These are phyloP conservation scores for Mesitornis unicolor DNA, from an alignment of 2,113 vertebrate species.

Conservation along the genomic window DNA sequence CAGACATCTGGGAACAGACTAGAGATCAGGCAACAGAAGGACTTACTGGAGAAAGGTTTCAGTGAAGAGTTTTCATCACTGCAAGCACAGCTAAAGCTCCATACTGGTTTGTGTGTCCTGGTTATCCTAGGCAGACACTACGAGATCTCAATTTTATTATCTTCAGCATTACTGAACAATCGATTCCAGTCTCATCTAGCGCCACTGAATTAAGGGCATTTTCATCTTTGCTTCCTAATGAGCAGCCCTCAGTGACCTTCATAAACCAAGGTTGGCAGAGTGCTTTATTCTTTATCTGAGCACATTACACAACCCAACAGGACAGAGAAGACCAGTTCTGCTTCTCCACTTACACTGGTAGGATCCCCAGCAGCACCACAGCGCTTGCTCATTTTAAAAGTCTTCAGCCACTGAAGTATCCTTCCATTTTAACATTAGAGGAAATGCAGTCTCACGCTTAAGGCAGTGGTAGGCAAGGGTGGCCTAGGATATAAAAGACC, in stretches of 20 bases:
- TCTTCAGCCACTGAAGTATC: rapidly evolving
- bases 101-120: neutral
- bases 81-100: neutral
- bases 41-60: too few species aligned
- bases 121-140: neutral
- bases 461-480: neutral
- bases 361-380: neutral
- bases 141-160: neutral
- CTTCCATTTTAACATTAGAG: neutral
- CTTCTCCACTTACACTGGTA: neutral
- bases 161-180: neutral
- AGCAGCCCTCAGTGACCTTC: neutral
- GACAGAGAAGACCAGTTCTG: neutral
- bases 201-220: neutral
- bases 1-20: rapidly evolving
- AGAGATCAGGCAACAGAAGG: neutral
- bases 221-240: neutral
- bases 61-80: neutral
- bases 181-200: neutral
- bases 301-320: neutral
- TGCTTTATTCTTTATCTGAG: neutral
- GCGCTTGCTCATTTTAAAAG: neutral
- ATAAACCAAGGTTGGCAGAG: rapidly evolving
- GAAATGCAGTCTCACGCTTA: neutral
- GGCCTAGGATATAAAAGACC: neutral